Conservation (phyloP, 2,888 invertebrate genomes). For the Agrotis ipsilon region DNA sequence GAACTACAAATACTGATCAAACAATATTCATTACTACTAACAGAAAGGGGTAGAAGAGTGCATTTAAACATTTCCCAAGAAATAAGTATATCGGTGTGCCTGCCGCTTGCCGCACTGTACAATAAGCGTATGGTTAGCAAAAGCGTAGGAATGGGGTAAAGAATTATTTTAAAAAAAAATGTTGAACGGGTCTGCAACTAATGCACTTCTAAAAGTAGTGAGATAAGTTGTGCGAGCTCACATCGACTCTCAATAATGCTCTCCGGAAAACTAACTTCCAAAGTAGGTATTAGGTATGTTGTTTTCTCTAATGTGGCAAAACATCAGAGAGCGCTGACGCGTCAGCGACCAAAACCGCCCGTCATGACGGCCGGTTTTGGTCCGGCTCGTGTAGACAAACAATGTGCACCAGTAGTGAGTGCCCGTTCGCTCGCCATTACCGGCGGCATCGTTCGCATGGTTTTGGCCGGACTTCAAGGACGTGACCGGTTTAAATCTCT, state of each 20-base stretch:
- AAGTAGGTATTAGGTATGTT: conserved; percentile 11
- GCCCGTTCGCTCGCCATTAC: conserved; percentile 6
- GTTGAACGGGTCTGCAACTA: no score
- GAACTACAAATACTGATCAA: conserved; percentile 1
- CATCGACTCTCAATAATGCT: conserved; percentile 9
- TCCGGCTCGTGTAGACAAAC: conserved; percentile 32
- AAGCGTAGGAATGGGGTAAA: no score
- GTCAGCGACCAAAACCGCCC: no score
- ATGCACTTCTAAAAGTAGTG: no score
- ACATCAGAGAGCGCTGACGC: neutral
- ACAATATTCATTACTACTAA: neutral
- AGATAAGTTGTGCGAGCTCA: neutral
- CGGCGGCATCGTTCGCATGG: conserved; percentile 32
- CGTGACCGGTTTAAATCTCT: conserved; percentile 61
- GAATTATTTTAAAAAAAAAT: no score
- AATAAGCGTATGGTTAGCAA: no score
- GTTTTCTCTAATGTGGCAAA: conserved; percentile 19
- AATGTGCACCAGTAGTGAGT: conserved; percentile 33
- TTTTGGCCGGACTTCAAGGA: conserved; percentile 65
- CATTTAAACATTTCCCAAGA: neutral
- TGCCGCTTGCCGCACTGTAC: no score
- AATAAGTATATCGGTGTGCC: no score
- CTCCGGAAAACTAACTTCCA: conserved; percentile 14
- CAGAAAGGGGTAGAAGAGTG: neutral
- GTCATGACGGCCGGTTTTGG: no score